Percentiles rank a stretch among this genome's conserved stretches.
Evolutionary conservation across 2,888 invertebrate genomes (phyloP).

Genomic region (Melanophora roralis): DNA sequence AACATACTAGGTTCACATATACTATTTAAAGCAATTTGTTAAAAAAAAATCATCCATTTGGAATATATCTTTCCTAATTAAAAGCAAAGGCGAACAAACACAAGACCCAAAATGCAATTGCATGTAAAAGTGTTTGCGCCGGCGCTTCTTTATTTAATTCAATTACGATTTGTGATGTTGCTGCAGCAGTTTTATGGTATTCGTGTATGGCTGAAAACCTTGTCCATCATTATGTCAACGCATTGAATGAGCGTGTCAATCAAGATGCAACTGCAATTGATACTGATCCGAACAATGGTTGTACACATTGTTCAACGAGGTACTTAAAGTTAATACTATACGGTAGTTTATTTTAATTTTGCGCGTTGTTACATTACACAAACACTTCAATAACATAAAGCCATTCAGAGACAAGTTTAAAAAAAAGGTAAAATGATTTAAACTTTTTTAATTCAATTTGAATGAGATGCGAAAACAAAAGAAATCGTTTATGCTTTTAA

Average conservation of each 20-base stretch:
- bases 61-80: conserved; percentile 19
- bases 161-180: background rate
- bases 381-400: background rate
- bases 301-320: conserved; percentile 35
- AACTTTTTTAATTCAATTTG: conserved; percentile 59
- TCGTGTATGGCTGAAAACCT: conserved; percentile 53
- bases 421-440: conserved; percentile 61
- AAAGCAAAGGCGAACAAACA: no score
- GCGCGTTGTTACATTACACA: conserved; percentile 10
- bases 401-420: conserved; percentile 1
- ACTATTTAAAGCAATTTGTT: background rate
- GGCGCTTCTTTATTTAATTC: conserved; percentile 51
- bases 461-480: conserved; percentile 60
- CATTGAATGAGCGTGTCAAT: conserved; percentile 77
- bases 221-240: conserved; percentile 78
- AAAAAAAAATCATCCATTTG: background rate
- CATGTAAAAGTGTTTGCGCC: conserved; percentile 51
- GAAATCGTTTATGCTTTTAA: conserved; percentile 6
- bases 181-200: background rate
- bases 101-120: conserved; percentile 18
- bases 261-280: conserved; percentile 76
- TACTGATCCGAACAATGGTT: conserved; percentile 60
- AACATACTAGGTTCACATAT: background rate
- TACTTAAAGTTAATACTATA: conserved; percentile 7
- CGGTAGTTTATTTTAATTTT: no score